Conservation (phyloP, 2,797 vertebrate species). For the Alfaro cultratus region DNA sequence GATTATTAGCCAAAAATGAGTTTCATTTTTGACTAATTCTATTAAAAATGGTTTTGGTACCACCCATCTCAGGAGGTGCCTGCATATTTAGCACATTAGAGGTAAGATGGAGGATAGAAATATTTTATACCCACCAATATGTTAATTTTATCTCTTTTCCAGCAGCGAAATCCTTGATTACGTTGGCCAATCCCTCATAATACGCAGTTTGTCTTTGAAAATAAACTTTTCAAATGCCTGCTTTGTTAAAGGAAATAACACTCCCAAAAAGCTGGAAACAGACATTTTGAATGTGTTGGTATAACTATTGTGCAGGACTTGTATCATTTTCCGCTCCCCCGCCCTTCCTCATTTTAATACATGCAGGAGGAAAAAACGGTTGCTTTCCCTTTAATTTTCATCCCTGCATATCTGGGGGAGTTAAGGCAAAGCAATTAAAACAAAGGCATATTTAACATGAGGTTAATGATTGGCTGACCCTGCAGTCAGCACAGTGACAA, state of each 20-base stretch:
- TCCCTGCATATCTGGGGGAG: constrained; percentile 73
- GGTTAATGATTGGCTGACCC: constrained; percentile 87
- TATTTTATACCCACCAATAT: no score
- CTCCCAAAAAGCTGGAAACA: constrained; percentile 48
- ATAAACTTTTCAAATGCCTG: constrained; percentile 20
- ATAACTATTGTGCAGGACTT: constrained; percentile 46
- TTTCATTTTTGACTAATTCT: not conserved
- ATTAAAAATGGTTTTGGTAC: not conserved
- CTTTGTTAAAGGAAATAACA: constrained; percentile 36
- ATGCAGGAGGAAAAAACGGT: constrained; percentile 43
- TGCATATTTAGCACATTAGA: not conserved
- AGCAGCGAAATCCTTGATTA: no score
- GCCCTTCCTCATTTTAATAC: constrained; percentile 33
- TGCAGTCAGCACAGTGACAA: constrained; percentile 83
- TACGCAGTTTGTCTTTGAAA: constrained; percentile 32
- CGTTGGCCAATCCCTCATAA: no score
- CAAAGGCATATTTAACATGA: constrained; percentile 86
- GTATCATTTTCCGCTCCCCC: constrained; percentile 21
- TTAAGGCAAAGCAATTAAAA: constrained; percentile 85
- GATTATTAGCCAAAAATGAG: not conserved
- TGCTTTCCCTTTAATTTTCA: constrained; percentile 79
- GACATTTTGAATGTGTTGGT: constrained; percentile 33
- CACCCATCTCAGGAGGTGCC: not conserved
- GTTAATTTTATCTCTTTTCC: no score
- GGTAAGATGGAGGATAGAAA: no score